Conservation (phyloP, 1,140 invertebrate genomes). For the Pararge aegeria region DNA sequence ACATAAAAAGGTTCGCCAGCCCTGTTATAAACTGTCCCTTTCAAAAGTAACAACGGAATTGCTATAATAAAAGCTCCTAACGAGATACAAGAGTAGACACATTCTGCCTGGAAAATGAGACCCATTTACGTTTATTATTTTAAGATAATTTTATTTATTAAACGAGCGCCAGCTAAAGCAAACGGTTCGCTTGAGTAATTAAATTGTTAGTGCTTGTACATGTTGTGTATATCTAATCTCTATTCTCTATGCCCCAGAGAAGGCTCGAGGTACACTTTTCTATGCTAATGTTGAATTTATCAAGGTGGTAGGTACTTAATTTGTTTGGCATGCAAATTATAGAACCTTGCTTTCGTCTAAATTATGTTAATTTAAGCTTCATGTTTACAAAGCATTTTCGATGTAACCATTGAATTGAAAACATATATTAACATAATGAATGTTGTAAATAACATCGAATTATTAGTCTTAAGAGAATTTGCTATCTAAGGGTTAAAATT, state of each 20-base stretch:
- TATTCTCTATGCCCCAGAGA: conserved; percentile 6
- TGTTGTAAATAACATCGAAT: no score
- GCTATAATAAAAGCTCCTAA: conserved; percentile 7
- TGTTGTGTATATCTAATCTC: conserved; percentile 12
- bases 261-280: conserved; percentile 21
- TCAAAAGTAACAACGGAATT: conserved; percentile 6
- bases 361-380: not conserved
- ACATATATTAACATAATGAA: no score
- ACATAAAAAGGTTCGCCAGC: no score
- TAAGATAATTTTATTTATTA: conserved; percentile 29
- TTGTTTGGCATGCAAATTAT: conserved; percentile 19
- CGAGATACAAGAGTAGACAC: conserved; percentile 14
- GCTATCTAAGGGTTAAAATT: no score
- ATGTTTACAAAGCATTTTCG: not conserved
- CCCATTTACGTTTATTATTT: conserved; percentile 27
- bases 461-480: no score
- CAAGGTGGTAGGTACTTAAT: conserved; percentile 15
- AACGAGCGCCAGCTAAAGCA: conserved; percentile 19
- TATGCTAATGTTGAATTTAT: conserved; percentile 19
- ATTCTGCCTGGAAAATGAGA: conserved; percentile 16
- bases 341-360: conserved; percentile 5
- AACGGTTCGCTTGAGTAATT: conserved; percentile 23
- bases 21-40: conserved; percentile 7
- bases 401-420: no score
- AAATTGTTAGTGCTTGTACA: conserved; percentile 26